Percentiles rank a stretch among this genome's conserved stretches.
phyloP scores from a whole-genome alignment of 2,113 vertebrate species.

The Excalfactoria chinensis region DNA sequence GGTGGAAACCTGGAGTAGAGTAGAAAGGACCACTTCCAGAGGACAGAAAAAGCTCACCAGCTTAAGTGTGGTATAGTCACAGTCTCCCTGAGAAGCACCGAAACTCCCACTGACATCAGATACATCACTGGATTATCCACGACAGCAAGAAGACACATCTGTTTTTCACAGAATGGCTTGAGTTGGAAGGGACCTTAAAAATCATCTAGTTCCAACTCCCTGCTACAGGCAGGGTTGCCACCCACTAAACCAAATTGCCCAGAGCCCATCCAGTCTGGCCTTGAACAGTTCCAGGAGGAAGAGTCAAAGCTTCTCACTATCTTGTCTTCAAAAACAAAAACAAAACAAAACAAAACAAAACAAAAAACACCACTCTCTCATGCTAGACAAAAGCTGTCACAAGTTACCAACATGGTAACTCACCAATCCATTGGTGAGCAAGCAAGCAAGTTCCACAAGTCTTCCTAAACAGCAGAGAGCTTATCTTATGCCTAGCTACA shows the following conservation, averaged over 20 bases:
- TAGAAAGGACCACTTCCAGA: background rate
- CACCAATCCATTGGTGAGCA: too few relatives aligned
- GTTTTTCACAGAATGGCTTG: background rate
- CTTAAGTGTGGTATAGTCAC: rapidly evolving
- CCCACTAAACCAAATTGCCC: background rate
- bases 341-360: background rate
- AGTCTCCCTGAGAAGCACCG: background rate
- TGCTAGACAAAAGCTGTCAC: background rate
- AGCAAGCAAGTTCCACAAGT: too few relatives aligned
- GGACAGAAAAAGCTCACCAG: rapidly evolving
- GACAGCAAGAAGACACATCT: background rate
- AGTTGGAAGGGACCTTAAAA: background rate
- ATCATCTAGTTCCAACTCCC: background rate
- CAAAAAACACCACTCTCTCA: background rate
- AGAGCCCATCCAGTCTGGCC: background rate
- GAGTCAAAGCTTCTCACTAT: background rate
- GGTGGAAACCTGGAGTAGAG: background rate
- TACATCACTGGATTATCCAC: background rate
- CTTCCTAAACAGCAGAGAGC: too few relatives aligned
- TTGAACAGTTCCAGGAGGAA: background rate
- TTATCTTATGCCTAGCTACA: too few relatives aligned
- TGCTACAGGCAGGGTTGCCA: background rate
- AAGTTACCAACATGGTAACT: too few relatives aligned
- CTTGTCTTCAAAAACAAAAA: background rate
- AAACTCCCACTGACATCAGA: background rate